These are phyloP conservation scores for Archocentrus centrarchus DNA, from an alignment of 2,113 vertebrate genomes.

Conservation along the genomic window DNA sequence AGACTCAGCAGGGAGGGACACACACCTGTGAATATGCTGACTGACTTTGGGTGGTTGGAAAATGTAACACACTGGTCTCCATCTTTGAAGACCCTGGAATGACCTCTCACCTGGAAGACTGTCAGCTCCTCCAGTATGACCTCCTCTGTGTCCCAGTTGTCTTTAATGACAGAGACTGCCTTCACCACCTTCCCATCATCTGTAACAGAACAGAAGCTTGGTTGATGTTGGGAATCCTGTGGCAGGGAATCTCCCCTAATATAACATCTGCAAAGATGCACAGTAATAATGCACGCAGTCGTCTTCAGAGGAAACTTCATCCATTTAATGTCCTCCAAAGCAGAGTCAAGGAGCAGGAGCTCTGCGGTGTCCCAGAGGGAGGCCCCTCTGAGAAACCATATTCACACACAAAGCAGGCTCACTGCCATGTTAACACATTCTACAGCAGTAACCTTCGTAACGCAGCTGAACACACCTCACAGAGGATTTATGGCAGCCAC, in stretches of 20 bases:
- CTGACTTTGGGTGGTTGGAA: not conserved
- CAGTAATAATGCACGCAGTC: rapidly evolving
- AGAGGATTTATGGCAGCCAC: not conserved
- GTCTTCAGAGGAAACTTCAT: not conserved
- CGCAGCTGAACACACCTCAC: not conserved
- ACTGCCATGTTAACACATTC: not conserved
- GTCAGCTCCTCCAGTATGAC: slow-evolving; percentile 85
- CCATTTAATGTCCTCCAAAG: rapidly evolving
- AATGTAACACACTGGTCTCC: not conserved
- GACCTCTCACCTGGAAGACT: slow-evolving; percentile 81
- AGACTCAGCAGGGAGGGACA: not conserved
- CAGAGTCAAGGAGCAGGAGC: not conserved
- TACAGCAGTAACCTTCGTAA: not conserved
- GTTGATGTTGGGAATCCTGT: rapidly evolving
- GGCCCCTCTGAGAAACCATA: rapidly evolving
- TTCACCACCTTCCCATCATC: slow-evolving; percentile 87
- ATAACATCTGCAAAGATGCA: not conserved
- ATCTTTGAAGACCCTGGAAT: not conserved
- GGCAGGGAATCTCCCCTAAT: not conserved
- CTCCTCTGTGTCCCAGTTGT: slow-evolving; percentile 75
- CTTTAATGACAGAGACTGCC: slow-evolving; percentile 77
- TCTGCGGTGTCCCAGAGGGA: not conserved
- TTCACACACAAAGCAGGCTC: not conserved
- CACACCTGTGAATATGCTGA: not conserved
- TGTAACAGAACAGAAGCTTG: slow-evolving; percentile 37